Evolutionary conservation across 1,140 invertebrate species (phyloP).

Genomic region (Plectrocnemia conspersa): DNA sequence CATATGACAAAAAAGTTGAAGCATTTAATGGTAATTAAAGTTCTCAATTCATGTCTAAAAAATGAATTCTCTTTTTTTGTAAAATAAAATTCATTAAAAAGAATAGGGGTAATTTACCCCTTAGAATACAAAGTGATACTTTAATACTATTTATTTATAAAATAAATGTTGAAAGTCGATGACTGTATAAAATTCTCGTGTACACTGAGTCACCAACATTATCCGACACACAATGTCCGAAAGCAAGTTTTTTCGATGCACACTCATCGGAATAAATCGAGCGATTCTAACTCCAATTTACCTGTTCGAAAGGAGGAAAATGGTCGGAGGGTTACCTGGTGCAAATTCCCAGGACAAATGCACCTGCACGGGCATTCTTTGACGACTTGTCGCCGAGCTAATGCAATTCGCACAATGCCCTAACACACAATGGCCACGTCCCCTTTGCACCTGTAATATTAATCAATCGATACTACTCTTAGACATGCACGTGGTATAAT

Average conservation of each 20-base stretch:
- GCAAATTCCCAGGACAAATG: constrained; percentile 5
- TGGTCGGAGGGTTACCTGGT: constrained; percentile 9
- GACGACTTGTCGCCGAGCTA: neutral
- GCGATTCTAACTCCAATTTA: constrained; percentile 14
- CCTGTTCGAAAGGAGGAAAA: constrained; percentile 1
- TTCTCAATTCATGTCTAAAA: no score
- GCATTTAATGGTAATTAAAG: no score
- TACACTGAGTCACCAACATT: no score
- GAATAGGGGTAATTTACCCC: no score
- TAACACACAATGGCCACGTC: constrained; percentile 8
- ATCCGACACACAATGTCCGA: no score
- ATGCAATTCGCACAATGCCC: constrained; percentile 19
- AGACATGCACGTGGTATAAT: neutral
- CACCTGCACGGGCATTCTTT: constrained; percentile 16
- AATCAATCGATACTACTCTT: constrained; percentile 5
- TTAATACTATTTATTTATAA: no score
- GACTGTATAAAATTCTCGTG: no score
- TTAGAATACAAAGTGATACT: no score
- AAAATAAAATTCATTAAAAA: no score
- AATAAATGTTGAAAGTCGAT: no score
- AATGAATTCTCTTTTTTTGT: no score
- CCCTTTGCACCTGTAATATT: constrained; percentile 12
- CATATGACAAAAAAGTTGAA: no score
- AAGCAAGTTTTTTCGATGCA: constrained; percentile 6
- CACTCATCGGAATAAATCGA: constrained; percentile 18